Percentiles rank a stretch among this genome's conserved stretches.
These are phyloP conservation scores for Cactoblastis cactorum DNA, from an alignment of 2,888 invertebrate species.

Conservation along the genomic window DNA sequence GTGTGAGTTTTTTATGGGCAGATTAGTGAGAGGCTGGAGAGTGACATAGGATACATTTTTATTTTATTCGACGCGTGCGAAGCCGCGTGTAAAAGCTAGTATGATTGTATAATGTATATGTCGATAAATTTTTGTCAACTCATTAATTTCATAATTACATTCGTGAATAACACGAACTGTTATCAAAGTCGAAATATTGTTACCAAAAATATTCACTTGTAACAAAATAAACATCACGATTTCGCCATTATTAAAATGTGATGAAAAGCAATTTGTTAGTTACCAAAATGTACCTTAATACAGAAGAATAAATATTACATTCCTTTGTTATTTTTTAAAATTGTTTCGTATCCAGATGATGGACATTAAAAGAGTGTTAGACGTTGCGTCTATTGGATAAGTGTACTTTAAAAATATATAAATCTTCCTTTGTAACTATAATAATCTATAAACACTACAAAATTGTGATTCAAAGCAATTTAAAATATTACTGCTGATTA, in stretches of 20 bases:
- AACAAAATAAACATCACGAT: background rate
- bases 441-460: constrained; percentile 77
- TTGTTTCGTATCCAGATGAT: constrained; percentile 24
- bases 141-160: no score
- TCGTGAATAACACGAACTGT: no score
- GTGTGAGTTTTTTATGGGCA: no score
- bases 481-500: constrained; percentile 79
- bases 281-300: constrained; percentile 20
- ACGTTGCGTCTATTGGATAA: constrained; percentile 42
- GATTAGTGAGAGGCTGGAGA: no score
- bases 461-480: constrained; percentile 79
- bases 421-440: constrained; percentile 78
- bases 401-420: constrained; percentile 62
- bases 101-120: no score
- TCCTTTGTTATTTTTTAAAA: constrained; percentile 19
- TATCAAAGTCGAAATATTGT: no score
- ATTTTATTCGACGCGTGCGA: no score
- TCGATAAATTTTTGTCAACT: no score
- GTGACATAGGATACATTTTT: no score
- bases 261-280: constrained; percentile 23
- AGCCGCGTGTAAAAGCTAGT: no score
- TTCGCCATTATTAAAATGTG: constrained; percentile 13
- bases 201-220: background rate
- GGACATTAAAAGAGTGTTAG: constrained; percentile 46
- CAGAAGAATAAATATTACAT: constrained; percentile 19